These are phyloP conservation scores for Platygyra sinensis DNA, from an alignment of 64 coral and sea anemone species.

Conservation along the genomic window DNA sequence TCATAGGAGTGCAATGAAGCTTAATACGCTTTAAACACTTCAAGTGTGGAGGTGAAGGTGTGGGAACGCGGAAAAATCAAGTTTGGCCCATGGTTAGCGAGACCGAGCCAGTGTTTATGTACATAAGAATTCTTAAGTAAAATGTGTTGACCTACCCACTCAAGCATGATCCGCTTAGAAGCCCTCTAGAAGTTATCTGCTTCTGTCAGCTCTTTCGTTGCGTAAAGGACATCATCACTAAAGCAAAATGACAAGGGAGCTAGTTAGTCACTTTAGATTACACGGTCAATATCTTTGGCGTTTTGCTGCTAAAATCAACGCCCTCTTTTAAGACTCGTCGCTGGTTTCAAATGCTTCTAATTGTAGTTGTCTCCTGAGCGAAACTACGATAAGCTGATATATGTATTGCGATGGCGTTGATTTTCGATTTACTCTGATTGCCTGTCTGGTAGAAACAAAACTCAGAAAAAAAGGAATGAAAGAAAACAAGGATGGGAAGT, in stretches of 20 bases:
- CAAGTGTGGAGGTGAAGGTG: too few relatives aligned
- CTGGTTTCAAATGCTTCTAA: neutral
- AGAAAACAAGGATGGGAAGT: neutral
- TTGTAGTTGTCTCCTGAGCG: neutral
- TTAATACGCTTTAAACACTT: too few relatives aligned
- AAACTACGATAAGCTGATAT: neutral
- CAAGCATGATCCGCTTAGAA: slow-evolving; percentile 6
- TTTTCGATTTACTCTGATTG: neutral
- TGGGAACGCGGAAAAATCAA: too few relatives aligned
- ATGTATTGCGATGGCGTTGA: neutral
- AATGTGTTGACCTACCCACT: neutral
- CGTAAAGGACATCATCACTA: neutral
- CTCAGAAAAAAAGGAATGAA: neutral
- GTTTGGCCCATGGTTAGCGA: too few relatives aligned
- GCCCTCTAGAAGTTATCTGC: neutral
- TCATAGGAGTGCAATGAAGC: too few relatives aligned
- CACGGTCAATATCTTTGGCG: neutral
- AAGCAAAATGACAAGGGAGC: neutral
- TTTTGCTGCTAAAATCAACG: too few relatives aligned
- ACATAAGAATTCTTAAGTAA: neutral
- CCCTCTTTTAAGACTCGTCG: too few relatives aligned
- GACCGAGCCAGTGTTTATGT: neutral
- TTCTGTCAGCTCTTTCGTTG: slow-evolving; percentile 8
- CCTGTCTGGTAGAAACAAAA: neutral
- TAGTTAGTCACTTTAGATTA: neutral